Conservation (phyloP, 2,113 vertebrate genomes). For the Baryphthengus martii region DNA sequence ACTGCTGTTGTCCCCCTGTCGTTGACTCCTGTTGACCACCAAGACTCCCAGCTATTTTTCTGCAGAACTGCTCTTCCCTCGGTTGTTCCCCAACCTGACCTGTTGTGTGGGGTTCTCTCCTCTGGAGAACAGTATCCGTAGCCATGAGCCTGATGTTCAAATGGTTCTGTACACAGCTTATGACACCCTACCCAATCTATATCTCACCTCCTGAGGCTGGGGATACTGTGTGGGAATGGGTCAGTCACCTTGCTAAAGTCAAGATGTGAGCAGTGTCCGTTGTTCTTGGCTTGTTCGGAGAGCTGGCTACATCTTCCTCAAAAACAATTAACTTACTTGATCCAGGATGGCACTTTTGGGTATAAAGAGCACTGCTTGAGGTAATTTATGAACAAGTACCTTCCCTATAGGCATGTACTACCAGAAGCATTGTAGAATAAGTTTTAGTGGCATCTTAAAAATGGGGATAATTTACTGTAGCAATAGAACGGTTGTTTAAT, state of each 20-base stretch:
- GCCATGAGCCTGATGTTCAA: neutral
- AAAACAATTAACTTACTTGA: neutral
- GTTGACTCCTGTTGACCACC: neutral
- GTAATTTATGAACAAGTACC: neutral
- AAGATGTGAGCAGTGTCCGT: neutral
- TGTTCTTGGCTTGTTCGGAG: neutral
- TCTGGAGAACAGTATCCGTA: neutral
- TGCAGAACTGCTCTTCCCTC: neutral
- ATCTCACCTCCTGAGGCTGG: neutral
- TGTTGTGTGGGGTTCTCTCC: neutral
- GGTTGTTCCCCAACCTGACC: neutral
- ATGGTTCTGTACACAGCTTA: neutral
- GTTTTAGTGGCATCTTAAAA: neutral
- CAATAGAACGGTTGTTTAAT: constrained; percentile 62
- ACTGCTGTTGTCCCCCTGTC: neutral
- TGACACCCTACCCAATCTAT: rapidly evolving
- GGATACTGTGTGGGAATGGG: neutral
- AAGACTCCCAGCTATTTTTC: neutral
- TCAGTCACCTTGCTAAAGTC: neutral
- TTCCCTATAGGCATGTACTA: neutral
- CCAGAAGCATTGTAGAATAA: neutral
- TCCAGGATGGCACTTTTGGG: rapidly evolving
- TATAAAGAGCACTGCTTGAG: neutral
- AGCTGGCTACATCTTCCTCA: neutral
- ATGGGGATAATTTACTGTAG: neutral